phyloP scores from a whole-genome alignment of 2,888 invertebrate species.

The Lapara coniferarum region DNA sequence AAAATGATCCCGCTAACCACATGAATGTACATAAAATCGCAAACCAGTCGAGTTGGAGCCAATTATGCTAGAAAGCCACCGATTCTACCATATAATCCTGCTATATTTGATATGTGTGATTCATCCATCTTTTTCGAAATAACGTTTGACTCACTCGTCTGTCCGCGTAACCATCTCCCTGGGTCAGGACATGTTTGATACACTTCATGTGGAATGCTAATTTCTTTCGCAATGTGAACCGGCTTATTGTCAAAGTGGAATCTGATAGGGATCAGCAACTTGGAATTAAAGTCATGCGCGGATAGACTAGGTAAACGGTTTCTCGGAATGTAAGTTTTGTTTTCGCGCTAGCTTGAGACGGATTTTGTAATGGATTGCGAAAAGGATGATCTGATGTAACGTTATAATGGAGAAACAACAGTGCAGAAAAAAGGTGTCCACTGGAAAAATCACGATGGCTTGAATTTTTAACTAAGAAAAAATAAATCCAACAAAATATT shows the following conservation, averaged over 20 bases:
- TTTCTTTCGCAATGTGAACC: constrained; percentile 8
- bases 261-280: constrained; percentile 4
- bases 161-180: constrained; percentile 19
- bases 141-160: constrained; percentile 19
- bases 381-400: neutral
- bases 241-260: neutral
- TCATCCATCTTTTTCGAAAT: constrained; percentile 21
- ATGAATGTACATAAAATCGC: constrained; percentile 14
- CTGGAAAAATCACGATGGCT: neutral
- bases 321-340: constrained; percentile 14
- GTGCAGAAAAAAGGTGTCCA: too few relatives aligned
- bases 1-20: constrained; percentile 6
- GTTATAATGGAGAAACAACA: too few relatives aligned
- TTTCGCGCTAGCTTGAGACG: neutral
- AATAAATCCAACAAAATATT: neutral
- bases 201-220: constrained; percentile 17
- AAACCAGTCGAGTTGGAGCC: constrained; percentile 4
- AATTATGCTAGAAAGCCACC: constrained; percentile 8
- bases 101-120: constrained; percentile 9
- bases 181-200: constrained; percentile 6
- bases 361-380: neutral
- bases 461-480: neutral
- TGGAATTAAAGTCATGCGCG: constrained; percentile 12
- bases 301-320: constrained; percentile 6
- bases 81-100: constrained; percentile 10